Conservation (phyloP, 1,140 invertebrate species). For the Brachionus rotundiformis region DNA sequence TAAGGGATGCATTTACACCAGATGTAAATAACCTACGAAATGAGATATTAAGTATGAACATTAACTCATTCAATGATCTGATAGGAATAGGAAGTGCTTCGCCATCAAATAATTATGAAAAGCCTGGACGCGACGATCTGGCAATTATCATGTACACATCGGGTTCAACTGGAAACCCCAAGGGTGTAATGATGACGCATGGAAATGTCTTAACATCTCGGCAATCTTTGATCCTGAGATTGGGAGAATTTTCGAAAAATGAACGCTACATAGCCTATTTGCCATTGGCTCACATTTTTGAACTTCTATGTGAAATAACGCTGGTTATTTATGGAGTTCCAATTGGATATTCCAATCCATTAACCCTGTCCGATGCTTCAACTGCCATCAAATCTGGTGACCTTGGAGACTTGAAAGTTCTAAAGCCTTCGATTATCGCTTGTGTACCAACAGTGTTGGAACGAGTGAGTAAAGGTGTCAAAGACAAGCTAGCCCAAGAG, state of each 20-base stretch:
- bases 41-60: neutral
- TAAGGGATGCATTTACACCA: conserved; percentile 3
- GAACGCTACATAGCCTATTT: conserved; percentile 86
- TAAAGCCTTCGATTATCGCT: conserved; percentile 89
- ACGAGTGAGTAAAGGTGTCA: conserved; percentile 89
- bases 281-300: conserved; percentile 94
- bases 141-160: conserved; percentile 66
- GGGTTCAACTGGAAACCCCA: conserved; percentile 63
- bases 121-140: conserved; percentile 56
- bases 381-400: conserved; percentile 88
- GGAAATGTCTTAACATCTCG: conserved; percentile 80
- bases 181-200: conserved; percentile 73
- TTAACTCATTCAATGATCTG: neutral
- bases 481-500: conserved; percentile 80
- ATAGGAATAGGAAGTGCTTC: conserved; percentile 24
- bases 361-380: conserved; percentile 89
- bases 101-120: neutral
- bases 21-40: neutral
- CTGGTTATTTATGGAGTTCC: conserved; percentile 75
- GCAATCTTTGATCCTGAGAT: neutral
- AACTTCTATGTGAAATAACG: conserved; percentile 73
- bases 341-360: conserved; percentile 91
- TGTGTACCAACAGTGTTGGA: conserved; percentile 95
- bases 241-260: conserved; percentile 70
- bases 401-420: conserved; percentile 79